Conservation (phyloP, 1,140 invertebrate species). For the Zophobas atratus region DNA sequence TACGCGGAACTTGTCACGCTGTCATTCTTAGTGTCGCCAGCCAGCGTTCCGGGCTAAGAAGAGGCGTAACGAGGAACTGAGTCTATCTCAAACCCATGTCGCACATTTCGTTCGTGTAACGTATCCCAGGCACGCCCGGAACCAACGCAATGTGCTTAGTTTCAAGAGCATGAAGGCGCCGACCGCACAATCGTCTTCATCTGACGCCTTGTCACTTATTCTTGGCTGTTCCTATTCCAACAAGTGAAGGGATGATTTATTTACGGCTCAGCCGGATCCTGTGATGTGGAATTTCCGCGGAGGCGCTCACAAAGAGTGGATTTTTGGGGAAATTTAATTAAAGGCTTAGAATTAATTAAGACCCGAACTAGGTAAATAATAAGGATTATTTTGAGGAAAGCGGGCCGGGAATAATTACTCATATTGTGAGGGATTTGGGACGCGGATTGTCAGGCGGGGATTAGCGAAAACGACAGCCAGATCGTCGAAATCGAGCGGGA, state of each 20-base stretch:
- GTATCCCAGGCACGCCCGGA: slow-evolving; percentile 42
- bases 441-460: not conserved
- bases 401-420: slow-evolving; percentile 10
- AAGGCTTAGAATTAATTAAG: slow-evolving; percentile 28
- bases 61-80: slow-evolving; percentile 33
- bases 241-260: slow-evolving; percentile 37
- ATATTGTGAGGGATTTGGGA: slow-evolving; percentile 5
- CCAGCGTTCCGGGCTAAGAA: slow-evolving; percentile 12
- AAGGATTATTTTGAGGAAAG: slow-evolving; percentile 26
- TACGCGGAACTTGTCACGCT: slow-evolving; percentile 31
- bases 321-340: slow-evolving; percentile 25
- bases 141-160: slow-evolving; percentile 33
- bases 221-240: slow-evolving; percentile 18
- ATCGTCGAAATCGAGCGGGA: too few relatives aligned
- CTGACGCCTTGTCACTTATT: slow-evolving; percentile 45
- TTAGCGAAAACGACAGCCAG: not conserved
- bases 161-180: slow-evolving; percentile 29
- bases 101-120: slow-evolving; percentile 39
- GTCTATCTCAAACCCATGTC: slow-evolving; percentile 26
- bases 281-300: slow-evolving; percentile 4
- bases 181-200: slow-evolving; percentile 39
- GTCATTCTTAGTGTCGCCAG: slow-evolving; percentile 37
- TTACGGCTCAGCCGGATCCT: not conserved
- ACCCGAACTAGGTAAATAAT: slow-evolving; percentile 18
- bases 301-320: not conserved